These are phyloP conservation scores for Paramuricea clavata DNA, from an alignment of 92 coral and sea anemone species.

Conservation along the genomic window DNA sequence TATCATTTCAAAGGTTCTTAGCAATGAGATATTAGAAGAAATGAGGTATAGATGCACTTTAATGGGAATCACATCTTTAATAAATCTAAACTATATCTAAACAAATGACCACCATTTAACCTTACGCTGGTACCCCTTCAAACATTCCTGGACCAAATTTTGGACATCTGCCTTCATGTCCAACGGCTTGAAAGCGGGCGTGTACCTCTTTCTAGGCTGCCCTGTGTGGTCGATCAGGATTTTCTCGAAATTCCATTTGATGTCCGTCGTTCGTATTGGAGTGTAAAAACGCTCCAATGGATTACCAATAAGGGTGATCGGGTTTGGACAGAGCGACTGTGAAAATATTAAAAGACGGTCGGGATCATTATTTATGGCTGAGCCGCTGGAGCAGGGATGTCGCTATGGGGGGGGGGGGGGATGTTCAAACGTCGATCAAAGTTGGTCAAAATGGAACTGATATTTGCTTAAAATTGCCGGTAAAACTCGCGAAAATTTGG, in stretches of 20 bases:
- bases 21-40: no score
- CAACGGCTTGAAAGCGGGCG: slow-evolving; percentile 53
- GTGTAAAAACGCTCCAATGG: slow-evolving; percentile 52
- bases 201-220: slow-evolving; percentile 51
- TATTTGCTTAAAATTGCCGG: no score
- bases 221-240: slow-evolving; percentile 73
- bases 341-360: not conserved
- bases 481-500: no score
- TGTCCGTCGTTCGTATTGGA: slow-evolving; percentile 70
- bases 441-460: no score
- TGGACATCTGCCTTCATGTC: slow-evolving; percentile 53
- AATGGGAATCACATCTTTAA: no score
- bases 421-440: no score
- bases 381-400: no score
- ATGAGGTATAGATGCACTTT: no score
- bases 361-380: no score
- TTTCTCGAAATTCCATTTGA: slow-evolving; percentile 79
- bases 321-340: slow-evolving; percentile 25
- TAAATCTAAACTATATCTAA: not conserved
- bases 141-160: slow-evolving; percentile 47
- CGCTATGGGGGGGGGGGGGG: no score
- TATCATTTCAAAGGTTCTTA: no score
- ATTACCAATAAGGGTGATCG: not conserved
- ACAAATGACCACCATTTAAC: not conserved
- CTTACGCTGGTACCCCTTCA: not conserved